Evolutionary conservation across 2,113 vertebrate species (phyloP).

Genomic region (Ia io): DNA sequence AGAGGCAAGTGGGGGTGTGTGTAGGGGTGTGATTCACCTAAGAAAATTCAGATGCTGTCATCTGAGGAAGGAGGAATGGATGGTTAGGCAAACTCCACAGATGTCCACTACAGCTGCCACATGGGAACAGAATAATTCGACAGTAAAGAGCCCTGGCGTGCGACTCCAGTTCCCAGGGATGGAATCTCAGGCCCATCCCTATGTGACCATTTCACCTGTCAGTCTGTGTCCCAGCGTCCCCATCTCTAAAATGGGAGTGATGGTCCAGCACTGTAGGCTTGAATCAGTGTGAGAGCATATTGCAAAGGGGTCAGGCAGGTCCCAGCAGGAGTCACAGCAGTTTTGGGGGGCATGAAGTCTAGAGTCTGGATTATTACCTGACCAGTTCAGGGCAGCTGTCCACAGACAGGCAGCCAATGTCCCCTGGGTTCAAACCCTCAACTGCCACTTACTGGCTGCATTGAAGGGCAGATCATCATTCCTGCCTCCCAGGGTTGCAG

Average conservation of each 20-base stretch:
- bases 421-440: not conserved
- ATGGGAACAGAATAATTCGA: not conserved
- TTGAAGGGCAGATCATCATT: not conserved
- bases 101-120: not conserved
- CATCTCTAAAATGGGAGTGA: not conserved
- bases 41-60: not conserved
- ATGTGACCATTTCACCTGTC: not conserved
- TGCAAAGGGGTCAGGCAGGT: not conserved
- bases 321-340: not conserved
- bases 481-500: not conserved
- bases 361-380: not conserved
- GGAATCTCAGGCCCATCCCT: not conserved
- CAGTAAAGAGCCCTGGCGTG: not conserved
- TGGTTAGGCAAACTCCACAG: not conserved
- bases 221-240: not conserved
- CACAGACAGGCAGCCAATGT: not conserved
- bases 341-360: not conserved
- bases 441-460: rapidly evolving
- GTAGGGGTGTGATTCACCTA: not conserved
- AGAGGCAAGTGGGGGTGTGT: not conserved
- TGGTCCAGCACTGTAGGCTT: not conserved
- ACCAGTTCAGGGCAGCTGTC: not conserved
- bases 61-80: not conserved
- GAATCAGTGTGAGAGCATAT: not conserved
- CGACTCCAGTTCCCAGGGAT: not conserved